Percentiles rank a stretch among this genome's conserved stretches.
These are phyloP conservation scores for Melanotaenia nigrans DNA, from an alignment of 2,797 vertebrate genomes.

Conservation along the genomic window DNA sequence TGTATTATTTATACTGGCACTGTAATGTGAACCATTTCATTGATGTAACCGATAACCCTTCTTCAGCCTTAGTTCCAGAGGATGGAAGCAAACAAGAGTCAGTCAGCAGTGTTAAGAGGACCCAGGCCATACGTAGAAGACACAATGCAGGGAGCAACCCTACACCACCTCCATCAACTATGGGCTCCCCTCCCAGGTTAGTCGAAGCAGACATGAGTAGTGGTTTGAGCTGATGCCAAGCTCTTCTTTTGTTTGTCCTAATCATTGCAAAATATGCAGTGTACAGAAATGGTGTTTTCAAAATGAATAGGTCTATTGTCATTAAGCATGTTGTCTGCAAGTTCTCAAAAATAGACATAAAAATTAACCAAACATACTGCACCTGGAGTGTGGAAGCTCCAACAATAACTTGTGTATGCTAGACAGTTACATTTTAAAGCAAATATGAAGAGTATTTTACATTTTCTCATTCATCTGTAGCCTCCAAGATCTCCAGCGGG, in stretches of 20 bases:
- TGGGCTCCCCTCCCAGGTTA: conserved; percentile 92
- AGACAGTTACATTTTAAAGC: too few relatives aligned
- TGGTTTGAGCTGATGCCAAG: background rate
- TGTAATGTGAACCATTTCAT: conserved; percentile 37
- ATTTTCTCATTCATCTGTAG: conserved; percentile 63
- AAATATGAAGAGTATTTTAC: background rate
- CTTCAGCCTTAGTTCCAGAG: conserved; percentile 78
- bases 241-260: background rate
- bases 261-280: background rate
- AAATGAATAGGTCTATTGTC: background rate
- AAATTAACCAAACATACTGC: too few relatives aligned
- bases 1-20: conserved; percentile 3
- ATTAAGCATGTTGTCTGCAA: background rate
- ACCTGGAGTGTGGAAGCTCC: too few relatives aligned
- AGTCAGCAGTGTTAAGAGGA: conserved; percentile 87
- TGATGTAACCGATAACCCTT: conserved; percentile 48
- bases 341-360: background rate
- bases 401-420: too few relatives aligned
- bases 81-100: conserved; percentile 85
- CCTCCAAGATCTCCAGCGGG: conserved; percentile 90
- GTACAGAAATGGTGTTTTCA: background rate
- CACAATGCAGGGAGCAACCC: conserved; percentile 94
- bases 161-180: conserved; percentile 90
- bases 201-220: conserved; percentile 18
- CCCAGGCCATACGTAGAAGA: conserved; percentile 90